Base-by-base conservation (phyloP, 1,140 invertebrate genomes). In the Mylabris phalerata region DNA sequence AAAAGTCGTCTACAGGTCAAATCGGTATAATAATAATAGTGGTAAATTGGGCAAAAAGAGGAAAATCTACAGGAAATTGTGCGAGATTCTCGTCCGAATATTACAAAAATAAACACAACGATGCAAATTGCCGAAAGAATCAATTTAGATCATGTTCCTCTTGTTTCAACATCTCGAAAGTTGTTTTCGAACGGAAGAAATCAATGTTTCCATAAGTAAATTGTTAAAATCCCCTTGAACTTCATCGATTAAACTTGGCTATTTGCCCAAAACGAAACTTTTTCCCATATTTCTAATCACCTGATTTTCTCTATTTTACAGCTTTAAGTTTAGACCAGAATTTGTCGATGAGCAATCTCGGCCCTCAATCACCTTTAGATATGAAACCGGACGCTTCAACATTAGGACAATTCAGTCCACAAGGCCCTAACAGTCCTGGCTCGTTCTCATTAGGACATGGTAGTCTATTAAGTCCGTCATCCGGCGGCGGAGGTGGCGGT, bases 321-420 rank as follows among this genome's bases (percentile, higher is more conserved):
- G 83, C 82, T 72, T 66, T 84, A 60, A 82, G 80, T 67, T 73
- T 89, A 70, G 88, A 90, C 66, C 82, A 80, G 71, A 85, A 84
- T 67, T 78, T 89, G 64, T 81, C 80, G 9, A 78, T 83, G 75
- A 78, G 77, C 40, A 79, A 80, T 9, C 80, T 89, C 74, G 88
- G 86, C 43, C 89, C 90, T 7, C 88, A 93, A 73, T 90, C 88
- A 54, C 91, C 91, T 32, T 77, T 90, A 61, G 84, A 85, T 68
- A 86, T 93, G 80, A 92, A 93, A 71, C 90, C 91, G 38, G 90
- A 93, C 71, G 89, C 87, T 11, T 84, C 84, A 69, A 78, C 78
- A 57, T 71, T 82, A 32, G 83, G 80, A 32, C 81, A 79, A 64
- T 85, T 84, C 65, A 84, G 83, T 71, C 83, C 83, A 3, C 79